Base-by-base conservation (phyloP, 2,888 invertebrate species). In the Pseudococcus viburni region DNA sequence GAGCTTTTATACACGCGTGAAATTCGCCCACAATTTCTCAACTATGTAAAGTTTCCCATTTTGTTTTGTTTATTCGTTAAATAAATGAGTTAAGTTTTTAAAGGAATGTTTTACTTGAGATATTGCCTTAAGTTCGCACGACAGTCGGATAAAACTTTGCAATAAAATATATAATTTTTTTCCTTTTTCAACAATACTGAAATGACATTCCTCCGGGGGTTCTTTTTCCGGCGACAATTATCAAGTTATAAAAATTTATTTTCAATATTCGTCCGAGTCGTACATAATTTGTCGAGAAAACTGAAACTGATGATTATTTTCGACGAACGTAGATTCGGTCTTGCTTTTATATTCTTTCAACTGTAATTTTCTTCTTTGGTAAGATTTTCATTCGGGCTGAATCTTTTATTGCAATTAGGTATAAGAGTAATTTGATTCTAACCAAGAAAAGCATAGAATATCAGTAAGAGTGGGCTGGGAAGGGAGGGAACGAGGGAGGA, bases 21-120 rank as follows among this genome's bases (percentile, higher is more conserved):
- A 83, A 83, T 83, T 83, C 46, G 80, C 46, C 19, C n/a, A 11
- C 19, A 83, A 83, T 83, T 83, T 46, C 46, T 22, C 46, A 83
- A 17, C 77, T 39, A 83, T 83, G 46, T 22, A n/a, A 83, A 83
- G 42, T 83, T 83, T 83, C 9, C 19, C 80, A 83, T 83, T 73
- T 73, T 46, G 80, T 83, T 83, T 83, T 83, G 46, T 83, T 83
- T 83, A 83, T 83, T 19, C 80, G n/a, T 46, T 83, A 83, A 77
- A 77, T 77, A 77, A 77, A 77, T 46, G 80, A 83, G 46, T 83
- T 42, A 83, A 83, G 80, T 83, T 83, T 77, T 83, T 83, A 83
- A 46, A 83, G 46, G 80, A 83, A 83, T 83, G 80, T 19, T 46
- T 46, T 83, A 83, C 19, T 83, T 83, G 33, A 83, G 80, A 46